phyloP scores from a whole-genome alignment of 2,113 vertebrate genomes.

The Myrmophylax atrothorax region DNA sequence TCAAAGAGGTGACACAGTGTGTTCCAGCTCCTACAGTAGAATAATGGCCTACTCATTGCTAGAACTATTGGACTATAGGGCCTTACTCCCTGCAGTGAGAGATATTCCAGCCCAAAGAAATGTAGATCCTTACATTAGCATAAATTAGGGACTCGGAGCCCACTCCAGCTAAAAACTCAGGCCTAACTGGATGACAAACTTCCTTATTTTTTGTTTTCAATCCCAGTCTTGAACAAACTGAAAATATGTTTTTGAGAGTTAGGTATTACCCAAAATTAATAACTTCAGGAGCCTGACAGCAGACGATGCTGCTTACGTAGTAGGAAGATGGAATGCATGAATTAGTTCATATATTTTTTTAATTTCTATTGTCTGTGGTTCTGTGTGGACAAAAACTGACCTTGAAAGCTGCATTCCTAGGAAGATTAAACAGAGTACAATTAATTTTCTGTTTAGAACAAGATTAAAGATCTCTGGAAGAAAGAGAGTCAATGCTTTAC shows the following conservation, averaged over 20 bases:
- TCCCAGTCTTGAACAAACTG: not conserved
- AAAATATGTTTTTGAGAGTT: not conserved
- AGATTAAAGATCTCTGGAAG: conserved; percentile 13
- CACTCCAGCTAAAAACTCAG: not conserved
- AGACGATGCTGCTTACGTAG: not conserved
- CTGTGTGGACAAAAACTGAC: not conserved
- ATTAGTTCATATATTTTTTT: not conserved
- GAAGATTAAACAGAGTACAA: not conserved
- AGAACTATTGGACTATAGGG: not conserved
- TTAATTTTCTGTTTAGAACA: conserved; percentile 9
- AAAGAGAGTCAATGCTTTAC: not conserved
- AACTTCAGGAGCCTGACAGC: not conserved
- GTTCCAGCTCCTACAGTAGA: not conserved
- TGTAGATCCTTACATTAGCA: not conserved
- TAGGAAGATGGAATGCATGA: not conserved
- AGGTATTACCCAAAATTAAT: not conserved
- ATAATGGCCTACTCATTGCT: not conserved
- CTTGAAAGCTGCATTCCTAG: not conserved
- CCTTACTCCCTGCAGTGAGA: not conserved
- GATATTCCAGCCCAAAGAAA: not conserved
- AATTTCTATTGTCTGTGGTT: not conserved
- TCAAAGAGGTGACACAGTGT: not conserved
- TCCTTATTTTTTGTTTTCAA: not conserved
- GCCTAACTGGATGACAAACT: not conserved
- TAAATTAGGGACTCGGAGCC: not conserved